Evolutionary conservation across 2,797 vertebrate genomes (phyloP).

Genomic region (Mus minutoides): DNA sequence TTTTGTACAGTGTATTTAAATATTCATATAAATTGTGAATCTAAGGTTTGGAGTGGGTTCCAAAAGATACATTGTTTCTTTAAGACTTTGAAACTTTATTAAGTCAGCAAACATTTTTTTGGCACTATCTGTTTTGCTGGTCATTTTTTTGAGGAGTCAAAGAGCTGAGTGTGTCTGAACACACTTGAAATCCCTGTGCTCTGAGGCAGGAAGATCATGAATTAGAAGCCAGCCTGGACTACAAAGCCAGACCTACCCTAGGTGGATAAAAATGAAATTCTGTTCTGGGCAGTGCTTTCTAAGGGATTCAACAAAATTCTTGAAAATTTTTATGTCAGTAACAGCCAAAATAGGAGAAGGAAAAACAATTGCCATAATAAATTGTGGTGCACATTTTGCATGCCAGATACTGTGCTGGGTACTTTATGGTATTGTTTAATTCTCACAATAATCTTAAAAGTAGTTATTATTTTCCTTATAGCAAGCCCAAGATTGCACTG

Average conservation of each 20-base stretch:
- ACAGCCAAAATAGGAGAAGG: neutral
- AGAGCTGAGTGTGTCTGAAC: neutral
- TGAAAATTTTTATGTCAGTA: neutral
- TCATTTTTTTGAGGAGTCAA: neutral
- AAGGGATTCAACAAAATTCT: slow-evolving; percentile 34
- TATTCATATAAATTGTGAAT: neutral
- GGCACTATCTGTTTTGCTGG: neutral
- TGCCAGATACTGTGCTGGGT: neutral
- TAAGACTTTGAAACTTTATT: neutral
- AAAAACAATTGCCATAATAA: neutral
- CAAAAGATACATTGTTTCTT: neutral
- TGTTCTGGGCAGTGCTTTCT: slow-evolving; percentile 21
- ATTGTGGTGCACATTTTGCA: neutral
- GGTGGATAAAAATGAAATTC: neutral
- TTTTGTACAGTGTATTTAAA: neutral
- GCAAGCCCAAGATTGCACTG: neutral
- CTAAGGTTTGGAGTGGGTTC: neutral
- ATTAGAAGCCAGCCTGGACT: neutral
- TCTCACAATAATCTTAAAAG: neutral
- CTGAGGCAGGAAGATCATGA: neutral
- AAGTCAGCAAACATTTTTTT: slow-evolving; percentile 10
- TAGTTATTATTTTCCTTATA: slow-evolving; percentile 40
- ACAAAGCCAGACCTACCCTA: neutral
- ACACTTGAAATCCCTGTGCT: neutral
- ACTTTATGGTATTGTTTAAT: slow-evolving; percentile 18